These are phyloP conservation scores for Ladona fulva DNA, from an alignment of 1,140 invertebrate genomes.

Conservation along the genomic window DNA sequence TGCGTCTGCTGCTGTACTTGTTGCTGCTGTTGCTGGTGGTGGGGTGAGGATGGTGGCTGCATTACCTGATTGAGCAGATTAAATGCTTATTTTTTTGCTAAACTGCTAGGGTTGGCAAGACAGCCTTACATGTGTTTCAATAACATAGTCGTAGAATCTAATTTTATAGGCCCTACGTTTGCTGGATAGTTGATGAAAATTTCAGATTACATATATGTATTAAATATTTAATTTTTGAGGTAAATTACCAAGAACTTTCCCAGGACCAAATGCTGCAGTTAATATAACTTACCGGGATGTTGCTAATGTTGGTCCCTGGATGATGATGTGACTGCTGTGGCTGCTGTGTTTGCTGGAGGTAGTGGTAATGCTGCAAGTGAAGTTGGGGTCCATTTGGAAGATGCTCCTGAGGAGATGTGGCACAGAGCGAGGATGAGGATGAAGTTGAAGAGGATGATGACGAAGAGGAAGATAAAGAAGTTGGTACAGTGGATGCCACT, in stretches of 20 bases:
- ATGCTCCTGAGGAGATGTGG: neutral
- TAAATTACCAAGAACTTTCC: too few relatives aligned
- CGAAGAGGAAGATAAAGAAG: neutral
- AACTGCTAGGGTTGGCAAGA: too few relatives aligned
- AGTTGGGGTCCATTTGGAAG: constrained; percentile 30
- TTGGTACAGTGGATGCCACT: neutral
- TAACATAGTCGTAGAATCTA: too few relatives aligned
- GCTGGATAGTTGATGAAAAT: too few relatives aligned
- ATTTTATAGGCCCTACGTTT: too few relatives aligned
- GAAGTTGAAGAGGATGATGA: neutral
- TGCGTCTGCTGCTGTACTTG: constrained; percentile 3
- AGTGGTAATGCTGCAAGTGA: constrained; percentile 37
- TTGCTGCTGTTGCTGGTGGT: neutral
- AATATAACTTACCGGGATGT: constrained; percentile 26
- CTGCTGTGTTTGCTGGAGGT: constrained; percentile 33
- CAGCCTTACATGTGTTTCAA: too few relatives aligned
- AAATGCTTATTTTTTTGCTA: too few relatives aligned
- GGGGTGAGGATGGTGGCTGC: neutral
- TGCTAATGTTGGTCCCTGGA: constrained; percentile 36
- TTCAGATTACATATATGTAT: too few relatives aligned
- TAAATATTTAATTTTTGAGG: too few relatives aligned
- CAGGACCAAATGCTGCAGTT: too few relatives aligned
- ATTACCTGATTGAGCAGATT: neutral
- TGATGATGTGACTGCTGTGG: constrained; percentile 33
- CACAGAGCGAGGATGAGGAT: neutral